A percentile compares a stretch with the other conserved stretches of the same genome.
These are phyloP conservation scores for Coranthus polyacanthus DNA, from an alignment of 2,797 vertebrate genomes.

Conservation along the genomic window DNA sequence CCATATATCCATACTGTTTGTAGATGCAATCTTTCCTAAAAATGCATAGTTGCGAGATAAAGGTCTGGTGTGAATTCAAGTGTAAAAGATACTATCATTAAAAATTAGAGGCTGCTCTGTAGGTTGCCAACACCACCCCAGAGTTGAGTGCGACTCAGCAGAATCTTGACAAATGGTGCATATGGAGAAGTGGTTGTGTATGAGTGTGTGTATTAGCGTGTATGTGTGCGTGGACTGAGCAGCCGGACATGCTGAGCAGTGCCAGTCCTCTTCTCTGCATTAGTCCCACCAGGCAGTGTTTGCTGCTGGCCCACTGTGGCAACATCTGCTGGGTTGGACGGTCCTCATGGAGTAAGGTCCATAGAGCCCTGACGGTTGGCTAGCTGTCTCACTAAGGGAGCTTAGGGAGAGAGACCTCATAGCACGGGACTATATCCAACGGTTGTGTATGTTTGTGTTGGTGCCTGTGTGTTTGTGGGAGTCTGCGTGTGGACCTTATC, in stretches of 20 bases:
- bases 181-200: conserved; percentile 54
- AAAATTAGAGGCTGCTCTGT: conserved; percentile 54
- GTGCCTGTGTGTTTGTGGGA: conserved; percentile 51
- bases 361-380: conserved; percentile 76
- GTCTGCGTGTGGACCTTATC: conserved; percentile 69
- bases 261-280: conserved; percentile 68
- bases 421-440: conserved; percentile 68
- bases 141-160: conserved; percentile 70
- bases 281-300: conserved; percentile 76
- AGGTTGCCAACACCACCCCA: conserved; percentile 50
- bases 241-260: conserved; percentile 76
- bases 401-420: conserved; percentile 71
- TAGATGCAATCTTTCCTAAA: conserved; percentile 43
- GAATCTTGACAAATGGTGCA: conserved; percentile 70
- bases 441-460: conserved; percentile 62
- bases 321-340: conserved; percentile 83
- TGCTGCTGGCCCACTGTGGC: conserved; percentile 83
- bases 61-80: conserved; percentile 45
- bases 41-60: conserved; percentile 56
- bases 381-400: conserved; percentile 61
- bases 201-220: conserved; percentile 34
- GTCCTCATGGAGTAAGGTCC: conserved; percentile 71
- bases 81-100: conserved; percentile 63
- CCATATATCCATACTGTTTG: conserved; percentile 16
- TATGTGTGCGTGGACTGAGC: conserved; percentile 61